Base-by-base conservation (phyloP, 2,888 invertebrate species). In the Drosophila eohydei region DNA sequence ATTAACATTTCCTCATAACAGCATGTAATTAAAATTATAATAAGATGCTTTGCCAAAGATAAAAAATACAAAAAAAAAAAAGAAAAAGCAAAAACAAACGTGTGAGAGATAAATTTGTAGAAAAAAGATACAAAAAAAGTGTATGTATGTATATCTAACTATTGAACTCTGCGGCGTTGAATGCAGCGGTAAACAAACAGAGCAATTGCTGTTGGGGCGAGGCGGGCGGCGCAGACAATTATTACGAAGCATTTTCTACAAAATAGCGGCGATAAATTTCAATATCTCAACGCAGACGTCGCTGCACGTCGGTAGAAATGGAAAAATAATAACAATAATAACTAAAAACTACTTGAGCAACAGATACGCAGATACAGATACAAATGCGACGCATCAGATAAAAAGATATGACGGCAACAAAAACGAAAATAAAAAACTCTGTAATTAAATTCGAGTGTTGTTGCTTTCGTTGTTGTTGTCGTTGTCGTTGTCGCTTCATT, bases 21-120 rank as follows among this genome's bases (percentile, higher is more conserved):
- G 62, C 88, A 71, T 78, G 90, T 86, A 89, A 89, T 86, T 89
- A 89, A 86, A 86, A 89, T 88, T 86, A 89, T 88, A 86, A 88
- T 89, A 89, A 85, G 89, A 85, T 88, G 83, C 85, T 72, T 83
- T 80, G 73, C 63, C 83, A 73, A 64, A 75, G 89, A 89, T 85
- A 88, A 56, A 74, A 69, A 71, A 68, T 86, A 40, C 0, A n/a
- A 0, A 7, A 14, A 46, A 28, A 30, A 4, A 48, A 48, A 5
- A 11, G 2, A n/a, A n/a, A 50, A 50, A 12, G 12, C 76, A 76
- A 83, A 82, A 84, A 86, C 83, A 86, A 75, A 52, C 46, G 34
- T 56, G 34, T 44, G 55, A 46, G 68, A 73, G 63, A 74, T 73
- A 81, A 70, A 74, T 80, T 85, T 71, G 64, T 82, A 36, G 74